Percentiles rank a stretch among this genome's conserved stretches.
Conservation (phyloP, 1,140 invertebrate genomes). For the Zaprionus davidi region DNA sequence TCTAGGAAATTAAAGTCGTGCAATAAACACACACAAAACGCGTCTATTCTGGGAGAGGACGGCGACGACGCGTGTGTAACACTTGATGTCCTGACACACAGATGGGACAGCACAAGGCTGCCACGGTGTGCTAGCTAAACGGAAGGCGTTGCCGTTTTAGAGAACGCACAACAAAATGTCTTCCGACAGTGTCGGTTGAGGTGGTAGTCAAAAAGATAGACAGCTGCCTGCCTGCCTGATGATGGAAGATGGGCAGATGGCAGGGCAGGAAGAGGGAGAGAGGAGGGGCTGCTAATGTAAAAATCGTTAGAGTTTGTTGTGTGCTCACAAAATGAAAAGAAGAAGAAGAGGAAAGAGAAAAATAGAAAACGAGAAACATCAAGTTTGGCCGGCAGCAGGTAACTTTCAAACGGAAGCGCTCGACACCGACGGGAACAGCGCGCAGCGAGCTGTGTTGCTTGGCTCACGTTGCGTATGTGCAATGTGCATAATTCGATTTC, state of each 20-base stretch:
- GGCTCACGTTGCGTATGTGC: slow-evolving; percentile 57
- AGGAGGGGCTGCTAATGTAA: slow-evolving; percentile 61
- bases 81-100: slow-evolving; percentile 4
- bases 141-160: slow-evolving; percentile 62
- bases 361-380: slow-evolving; percentile 23
- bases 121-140: slow-evolving; percentile 22
- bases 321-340: slow-evolving; percentile 9
- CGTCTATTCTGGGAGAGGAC: slow-evolving; percentile 9
- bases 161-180: slow-evolving; percentile 61
- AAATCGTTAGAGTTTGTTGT: slow-evolving; percentile 75
- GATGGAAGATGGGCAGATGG: background rate
- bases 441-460: slow-evolving; percentile 12
- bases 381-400: slow-evolving; percentile 23
- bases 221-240: slow-evolving; percentile 45
- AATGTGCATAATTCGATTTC: slow-evolving; percentile 75
- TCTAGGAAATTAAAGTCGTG: slow-evolving; percentile 39
- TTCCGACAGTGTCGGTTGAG: slow-evolving; percentile 56
- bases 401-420: slow-evolving; percentile 58
- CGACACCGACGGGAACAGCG: slow-evolving; percentile 11
- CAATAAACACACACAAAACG: slow-evolving; percentile 33
- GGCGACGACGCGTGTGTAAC: background rate
- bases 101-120: slow-evolving; percentile 24
- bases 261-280: background rate
- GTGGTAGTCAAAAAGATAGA: slow-evolving; percentile 72
- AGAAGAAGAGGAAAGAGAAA: background rate